Evolutionary conservation across 2,797 vertebrate genomes (phyloP).

Genomic region (Leptodactylus fallax): DNA sequence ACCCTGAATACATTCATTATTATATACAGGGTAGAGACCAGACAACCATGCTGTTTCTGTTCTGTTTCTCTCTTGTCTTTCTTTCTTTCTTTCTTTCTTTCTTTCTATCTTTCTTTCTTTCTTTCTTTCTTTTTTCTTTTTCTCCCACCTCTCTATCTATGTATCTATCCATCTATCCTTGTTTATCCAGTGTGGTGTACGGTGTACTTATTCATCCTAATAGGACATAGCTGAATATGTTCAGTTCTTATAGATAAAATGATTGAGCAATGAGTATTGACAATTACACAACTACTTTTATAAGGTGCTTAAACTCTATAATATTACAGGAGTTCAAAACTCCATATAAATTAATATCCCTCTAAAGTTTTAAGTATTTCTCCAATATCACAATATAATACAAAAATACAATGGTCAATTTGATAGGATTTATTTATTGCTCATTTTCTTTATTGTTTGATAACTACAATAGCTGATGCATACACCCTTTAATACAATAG

Average conservation of each 20-base stretch:
- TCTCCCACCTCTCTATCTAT: neutral
- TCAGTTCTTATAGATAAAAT: neutral
- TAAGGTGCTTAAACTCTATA: neutral
- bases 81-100: too few species aligned
- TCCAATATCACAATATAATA: neutral
- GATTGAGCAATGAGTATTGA: neutral
- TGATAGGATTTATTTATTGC: neutral
- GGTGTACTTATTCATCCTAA: neutral
- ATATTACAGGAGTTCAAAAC: neutral
- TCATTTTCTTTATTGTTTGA: neutral
- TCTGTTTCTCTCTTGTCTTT: too few species aligned
- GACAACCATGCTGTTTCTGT: too few species aligned
- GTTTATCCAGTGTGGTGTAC: neutral
- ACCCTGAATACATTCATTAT: conserved; percentile 23
- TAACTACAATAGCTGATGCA: neutral
- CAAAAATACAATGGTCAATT: neutral
- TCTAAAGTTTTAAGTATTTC: conserved; percentile 12
- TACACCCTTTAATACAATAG: neutral
- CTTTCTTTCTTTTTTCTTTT: too few species aligned
- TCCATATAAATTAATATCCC: conserved; percentile 18
- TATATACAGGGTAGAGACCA: neutral
- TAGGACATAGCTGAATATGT: neutral
- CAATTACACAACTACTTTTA: conserved; percentile 17
- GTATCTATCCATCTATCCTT: neutral
- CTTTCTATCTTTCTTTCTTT: neutral